Evolutionary conservation across 1,140 invertebrate species (phyloP).

Genomic region (Maniola jurtina): DNA sequence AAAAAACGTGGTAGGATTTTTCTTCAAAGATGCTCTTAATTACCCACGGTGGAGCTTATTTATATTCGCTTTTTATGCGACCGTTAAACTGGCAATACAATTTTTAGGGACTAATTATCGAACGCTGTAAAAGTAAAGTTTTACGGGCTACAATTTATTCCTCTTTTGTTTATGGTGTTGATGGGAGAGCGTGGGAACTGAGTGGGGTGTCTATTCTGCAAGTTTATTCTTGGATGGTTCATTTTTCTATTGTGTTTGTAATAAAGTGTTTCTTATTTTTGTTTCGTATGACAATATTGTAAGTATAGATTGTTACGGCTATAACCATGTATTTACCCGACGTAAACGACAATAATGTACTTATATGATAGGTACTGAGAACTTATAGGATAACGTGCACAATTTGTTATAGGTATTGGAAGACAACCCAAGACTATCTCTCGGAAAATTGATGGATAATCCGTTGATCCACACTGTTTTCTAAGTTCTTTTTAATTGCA

Average conservation of each 20-base stretch:
- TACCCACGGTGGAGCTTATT: constrained; percentile 38
- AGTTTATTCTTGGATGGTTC: neutral
- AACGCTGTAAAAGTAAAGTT: constrained; percentile 32
- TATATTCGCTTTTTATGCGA: constrained; percentile 45
- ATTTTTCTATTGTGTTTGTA: neutral
- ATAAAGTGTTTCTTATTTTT: neutral
- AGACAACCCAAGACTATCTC: too few relatives aligned
- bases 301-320: neutral
- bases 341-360: too few relatives aligned
- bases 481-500: too few relatives aligned
- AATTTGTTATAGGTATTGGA: too few relatives aligned
- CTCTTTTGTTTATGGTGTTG: constrained; percentile 15
- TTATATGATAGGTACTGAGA: too few relatives aligned
- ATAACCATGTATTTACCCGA: too few relatives aligned
- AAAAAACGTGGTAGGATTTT: constrained; percentile 27
- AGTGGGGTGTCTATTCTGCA: neutral
- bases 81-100: constrained; percentile 39
- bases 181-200: neutral
- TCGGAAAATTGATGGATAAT: too few relatives aligned
- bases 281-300: neutral
- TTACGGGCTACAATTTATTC: constrained; percentile 13
- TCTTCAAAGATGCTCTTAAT: constrained; percentile 42
- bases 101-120: constrained; percentile 50
- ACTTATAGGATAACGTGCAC: too few relatives aligned
- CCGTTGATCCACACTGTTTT: too few relatives aligned